Evolutionary conservation across 2,888 invertebrate species (phyloP).

Genomic region (Catocala fraxini): DNA sequence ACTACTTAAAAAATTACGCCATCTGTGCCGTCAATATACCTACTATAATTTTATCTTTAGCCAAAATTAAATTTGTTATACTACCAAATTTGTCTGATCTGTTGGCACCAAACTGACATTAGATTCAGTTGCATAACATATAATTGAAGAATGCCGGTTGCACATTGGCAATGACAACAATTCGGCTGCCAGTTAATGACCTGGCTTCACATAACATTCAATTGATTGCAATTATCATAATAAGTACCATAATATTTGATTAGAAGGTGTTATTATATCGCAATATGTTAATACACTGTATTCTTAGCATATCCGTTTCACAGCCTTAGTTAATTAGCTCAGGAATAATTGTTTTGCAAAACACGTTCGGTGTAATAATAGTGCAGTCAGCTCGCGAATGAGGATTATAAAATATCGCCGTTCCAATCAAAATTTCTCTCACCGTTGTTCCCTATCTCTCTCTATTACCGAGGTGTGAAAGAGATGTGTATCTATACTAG

Average conservation of each 20-base stretch:
- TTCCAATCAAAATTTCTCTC: conserved; percentile 49
- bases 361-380: conserved; percentile 43
- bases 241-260: not conserved
- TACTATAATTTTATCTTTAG: no score
- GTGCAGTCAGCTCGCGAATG: conserved; percentile 41
- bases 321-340: conserved; percentile 4
- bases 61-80: no score
- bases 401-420: conserved; percentile 48
- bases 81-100: no score
- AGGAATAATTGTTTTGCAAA: conserved; percentile 39
- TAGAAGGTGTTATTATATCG: not conserved
- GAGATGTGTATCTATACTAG: conserved; percentile 41
- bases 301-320: not conserved
- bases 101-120: no score
- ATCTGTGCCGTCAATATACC: no score
- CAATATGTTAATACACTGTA: not conserved
- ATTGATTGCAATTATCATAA: not conserved
- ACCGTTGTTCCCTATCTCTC: conserved; percentile 36
- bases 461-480: conserved; percentile 38
- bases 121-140: no score
- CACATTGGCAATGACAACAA: no score
- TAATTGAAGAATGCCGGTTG: no score
- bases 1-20: no score
- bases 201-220: no score
- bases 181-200: no score